A percentile compares a stretch with the other conserved stretches of the same genome.
Conservation (phyloP, 2,113 vertebrate species). For the Ciconia boyciana region DNA sequence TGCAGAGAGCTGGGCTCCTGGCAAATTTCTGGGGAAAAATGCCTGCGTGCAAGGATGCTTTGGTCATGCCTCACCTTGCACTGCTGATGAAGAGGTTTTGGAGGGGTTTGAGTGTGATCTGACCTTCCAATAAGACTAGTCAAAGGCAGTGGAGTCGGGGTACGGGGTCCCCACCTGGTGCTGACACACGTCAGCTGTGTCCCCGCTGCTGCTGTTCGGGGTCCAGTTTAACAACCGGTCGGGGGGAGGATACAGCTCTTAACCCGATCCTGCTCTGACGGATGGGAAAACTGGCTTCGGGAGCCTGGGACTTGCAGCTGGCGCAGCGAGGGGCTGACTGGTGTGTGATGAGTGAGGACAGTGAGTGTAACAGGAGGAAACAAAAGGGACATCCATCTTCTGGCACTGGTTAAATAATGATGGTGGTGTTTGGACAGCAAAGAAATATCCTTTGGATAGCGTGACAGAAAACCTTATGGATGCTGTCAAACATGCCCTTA, state of each 20-base stretch:
- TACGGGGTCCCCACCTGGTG: rapidly evolving
- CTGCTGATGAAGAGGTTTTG: background rate
- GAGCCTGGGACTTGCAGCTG: background rate
- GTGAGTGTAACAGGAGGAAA: background rate
- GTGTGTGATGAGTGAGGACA: background rate
- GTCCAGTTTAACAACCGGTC: rapidly evolving
- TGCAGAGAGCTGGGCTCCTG: background rate
- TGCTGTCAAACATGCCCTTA: slow-evolving; percentile 48
- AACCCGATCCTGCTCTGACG: background rate
- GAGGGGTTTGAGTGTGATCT: background rate
- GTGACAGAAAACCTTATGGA: slow-evolving; percentile 36
- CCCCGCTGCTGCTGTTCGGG: background rate
- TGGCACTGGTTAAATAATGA: background rate
- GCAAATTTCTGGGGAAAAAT: no score
- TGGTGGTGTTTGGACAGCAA: background rate
- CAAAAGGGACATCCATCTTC: slow-evolving; percentile 5
- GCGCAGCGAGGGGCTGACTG: background rate
- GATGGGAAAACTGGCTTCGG: background rate
- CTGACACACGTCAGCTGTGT: rapidly evolving
- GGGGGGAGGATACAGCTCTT: rapidly evolving
- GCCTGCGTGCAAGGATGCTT: background rate
- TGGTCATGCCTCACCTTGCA: rapidly evolving
- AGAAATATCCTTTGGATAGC: background rate
- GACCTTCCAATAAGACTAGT: rapidly evolving
- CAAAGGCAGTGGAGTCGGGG: rapidly evolving